phyloP scores from a whole-genome alignment of 2,888 invertebrate genomes.

The Magallana nippona region DNA sequence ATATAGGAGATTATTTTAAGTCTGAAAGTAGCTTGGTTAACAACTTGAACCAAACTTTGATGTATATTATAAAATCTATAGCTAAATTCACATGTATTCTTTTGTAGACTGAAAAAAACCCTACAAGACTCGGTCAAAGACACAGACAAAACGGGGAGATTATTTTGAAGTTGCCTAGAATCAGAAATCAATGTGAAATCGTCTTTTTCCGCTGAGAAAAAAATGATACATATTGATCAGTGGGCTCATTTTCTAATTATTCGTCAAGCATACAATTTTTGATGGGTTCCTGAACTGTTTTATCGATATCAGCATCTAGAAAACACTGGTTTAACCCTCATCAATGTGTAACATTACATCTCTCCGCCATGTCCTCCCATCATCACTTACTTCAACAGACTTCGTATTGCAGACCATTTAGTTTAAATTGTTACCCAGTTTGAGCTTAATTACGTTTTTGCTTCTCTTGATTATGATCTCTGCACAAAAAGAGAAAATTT shows the following conservation, averaged over 20 bases:
- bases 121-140: too few relatives aligned
- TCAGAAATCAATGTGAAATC: conserved; percentile 29
- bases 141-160: neutral
- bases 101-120: too few relatives aligned
- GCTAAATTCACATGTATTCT: too few relatives aligned
- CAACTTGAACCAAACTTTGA: too few relatives aligned
- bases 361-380: neutral
- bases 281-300: conserved; percentile 18
- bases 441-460: conserved; percentile 11
- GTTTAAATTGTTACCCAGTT: neutral
- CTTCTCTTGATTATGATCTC: neutral
- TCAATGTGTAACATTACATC: conserved; percentile 2
- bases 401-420: neutral
- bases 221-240: conserved; percentile 30
- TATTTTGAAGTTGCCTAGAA: conserved; percentile 12
- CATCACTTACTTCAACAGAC: conserved; percentile 8
- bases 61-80: too few relatives aligned
- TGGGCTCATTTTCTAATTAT: conserved; percentile 22
- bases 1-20: too few relatives aligned
- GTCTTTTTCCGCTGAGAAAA: conserved; percentile 33
- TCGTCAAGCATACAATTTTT: conserved; percentile 33
- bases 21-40: too few relatives aligned
- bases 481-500: neutral
- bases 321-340: conserved; percentile 1
- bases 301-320: conserved; percentile 28